Evolutionary conservation across 37 sponge, comb jelly and placozoan species (phyloP).

Genomic region (Mnemiopsis leidyi): DNA sequence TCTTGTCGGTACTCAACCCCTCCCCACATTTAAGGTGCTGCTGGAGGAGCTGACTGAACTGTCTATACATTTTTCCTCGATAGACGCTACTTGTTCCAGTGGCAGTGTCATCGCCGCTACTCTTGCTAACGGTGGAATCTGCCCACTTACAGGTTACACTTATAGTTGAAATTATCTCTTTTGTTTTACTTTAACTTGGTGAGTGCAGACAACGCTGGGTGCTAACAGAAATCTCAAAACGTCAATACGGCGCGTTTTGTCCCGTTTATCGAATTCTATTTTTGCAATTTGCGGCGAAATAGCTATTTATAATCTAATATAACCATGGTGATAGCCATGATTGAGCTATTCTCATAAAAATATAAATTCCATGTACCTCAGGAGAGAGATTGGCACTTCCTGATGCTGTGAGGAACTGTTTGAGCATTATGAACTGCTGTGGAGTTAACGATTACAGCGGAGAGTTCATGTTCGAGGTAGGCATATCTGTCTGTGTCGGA

Average conservation of each 20-base stretch:
- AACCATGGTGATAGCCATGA: no score
- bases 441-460: conserved; percentile 88
- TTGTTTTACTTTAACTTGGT: background rate
- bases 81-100: conserved; percentile 71
- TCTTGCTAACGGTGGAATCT: conserved; percentile 80
- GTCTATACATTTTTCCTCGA: conserved; percentile 74
- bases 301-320: background rate
- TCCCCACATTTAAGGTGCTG: no score
- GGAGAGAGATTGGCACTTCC: background rate
- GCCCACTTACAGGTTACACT: conserved; percentile 74
- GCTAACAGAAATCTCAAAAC: no score
- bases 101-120: conserved; percentile 87
- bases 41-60: conserved; percentile 26
- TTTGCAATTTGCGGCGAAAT: background rate
- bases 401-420: conserved; percentile 71
- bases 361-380: no score
- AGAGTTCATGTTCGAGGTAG: conserved; percentile 77
- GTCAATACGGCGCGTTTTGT: no score
- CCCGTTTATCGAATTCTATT: no score
- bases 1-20: no score
- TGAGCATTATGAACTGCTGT: conserved; percentile 84
- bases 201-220: background rate
- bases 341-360: no score
- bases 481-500: no score
- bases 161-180: background rate